phyloP scores from a whole-genome alignment of 2,888 invertebrate genomes.

The Coelopa pilipes region DNA sequence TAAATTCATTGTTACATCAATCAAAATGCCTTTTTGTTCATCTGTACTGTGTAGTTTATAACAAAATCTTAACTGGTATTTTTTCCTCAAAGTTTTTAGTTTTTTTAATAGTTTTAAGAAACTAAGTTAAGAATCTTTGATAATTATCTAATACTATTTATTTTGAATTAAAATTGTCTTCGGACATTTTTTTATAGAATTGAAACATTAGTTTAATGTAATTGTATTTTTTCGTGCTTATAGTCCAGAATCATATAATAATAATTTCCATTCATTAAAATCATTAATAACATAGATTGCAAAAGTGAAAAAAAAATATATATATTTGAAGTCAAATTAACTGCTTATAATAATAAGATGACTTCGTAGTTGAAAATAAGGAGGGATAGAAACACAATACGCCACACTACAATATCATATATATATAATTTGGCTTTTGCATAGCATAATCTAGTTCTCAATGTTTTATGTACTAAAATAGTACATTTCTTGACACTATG shows the following conservation, averaged over 20 bases:
- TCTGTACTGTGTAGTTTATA: slow-evolving; percentile 5
- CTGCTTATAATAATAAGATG: not conserved
- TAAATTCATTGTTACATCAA: not conserved
- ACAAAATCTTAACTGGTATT: slow-evolving; percentile 4
- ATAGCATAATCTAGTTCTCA: not conserved
- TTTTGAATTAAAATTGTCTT: slow-evolving; percentile 14
- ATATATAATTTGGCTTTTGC: slow-evolving; percentile 12
- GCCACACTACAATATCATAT: not conserved
- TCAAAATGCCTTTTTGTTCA: slow-evolving; percentile 26
- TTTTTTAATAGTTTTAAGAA: slow-evolving; percentile 24
- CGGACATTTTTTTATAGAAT: slow-evolving; percentile 17
- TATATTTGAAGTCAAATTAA: not conserved
- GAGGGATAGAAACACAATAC: not conserved
- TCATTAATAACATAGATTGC: slow-evolving; percentile 1
- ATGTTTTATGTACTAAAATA: slow-evolving; percentile 18
- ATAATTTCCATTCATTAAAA: slow-evolving; percentile 15
- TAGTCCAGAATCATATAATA: not conserved
- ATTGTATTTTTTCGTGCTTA: slow-evolving; percentile 22
- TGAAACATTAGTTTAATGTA: slow-evolving; percentile 11
- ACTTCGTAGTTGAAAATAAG: slow-evolving; percentile 7
- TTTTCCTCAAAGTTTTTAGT: slow-evolving; percentile 8
- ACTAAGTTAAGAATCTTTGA: slow-evolving; percentile 16
- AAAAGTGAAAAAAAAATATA: not conserved
- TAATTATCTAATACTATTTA: slow-evolving; percentile 22
- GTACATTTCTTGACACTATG: not conserved